phyloP scores from a whole-genome alignment of 2,888 invertebrate species.

The Acronicta psi region DNA sequence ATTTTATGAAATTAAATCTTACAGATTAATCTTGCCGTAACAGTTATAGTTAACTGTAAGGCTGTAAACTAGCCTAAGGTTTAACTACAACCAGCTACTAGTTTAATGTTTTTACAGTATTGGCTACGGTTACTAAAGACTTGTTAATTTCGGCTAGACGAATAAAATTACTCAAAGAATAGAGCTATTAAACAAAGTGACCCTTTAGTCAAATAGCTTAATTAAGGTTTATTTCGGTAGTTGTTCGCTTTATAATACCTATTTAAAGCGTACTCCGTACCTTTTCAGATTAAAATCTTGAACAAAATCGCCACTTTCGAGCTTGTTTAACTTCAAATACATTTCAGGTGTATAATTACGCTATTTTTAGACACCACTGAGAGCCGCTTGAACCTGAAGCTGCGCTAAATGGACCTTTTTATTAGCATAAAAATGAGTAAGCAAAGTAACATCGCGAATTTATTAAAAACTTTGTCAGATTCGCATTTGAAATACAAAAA shows the following conservation, averaged over 20 bases:
- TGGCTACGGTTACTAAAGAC: too few relatives aligned
- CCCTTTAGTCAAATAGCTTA: slow-evolving; percentile 16
- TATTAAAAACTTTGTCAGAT: slow-evolving; percentile 42
- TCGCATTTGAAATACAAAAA: slow-evolving; percentile 43
- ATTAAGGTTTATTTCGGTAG: slow-evolving; percentile 30
- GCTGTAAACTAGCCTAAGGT: too few relatives aligned
- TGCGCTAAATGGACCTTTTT: slow-evolving; percentile 36
- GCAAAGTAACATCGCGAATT: slow-evolving; percentile 31
- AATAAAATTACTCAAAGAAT: neutral
- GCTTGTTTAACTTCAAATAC: slow-evolving; percentile 28
- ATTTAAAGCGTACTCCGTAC: slow-evolving; percentile 35
- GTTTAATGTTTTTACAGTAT: too few relatives aligned
- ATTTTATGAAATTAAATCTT: too few relatives aligned
- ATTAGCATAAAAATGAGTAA: slow-evolving; percentile 36
- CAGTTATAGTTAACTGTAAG: too few relatives aligned
- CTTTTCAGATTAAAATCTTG: slow-evolving; percentile 35
- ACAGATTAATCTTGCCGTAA: too few relatives aligned
- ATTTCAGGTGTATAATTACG: slow-evolving; percentile 34
- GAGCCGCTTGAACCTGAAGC: slow-evolving; percentile 23
- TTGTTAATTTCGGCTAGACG: too few relatives aligned
- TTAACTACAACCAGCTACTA: too few relatives aligned
- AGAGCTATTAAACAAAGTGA: slow-evolving; percentile 1
- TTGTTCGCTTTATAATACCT: slow-evolving; percentile 35
- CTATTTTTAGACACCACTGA: slow-evolving; percentile 41
- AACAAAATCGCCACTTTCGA: slow-evolving; percentile 29